These are phyloP conservation scores for Sorex araneus DNA, from an alignment of 2,113 vertebrate genomes.

Conservation along the genomic window DNA sequence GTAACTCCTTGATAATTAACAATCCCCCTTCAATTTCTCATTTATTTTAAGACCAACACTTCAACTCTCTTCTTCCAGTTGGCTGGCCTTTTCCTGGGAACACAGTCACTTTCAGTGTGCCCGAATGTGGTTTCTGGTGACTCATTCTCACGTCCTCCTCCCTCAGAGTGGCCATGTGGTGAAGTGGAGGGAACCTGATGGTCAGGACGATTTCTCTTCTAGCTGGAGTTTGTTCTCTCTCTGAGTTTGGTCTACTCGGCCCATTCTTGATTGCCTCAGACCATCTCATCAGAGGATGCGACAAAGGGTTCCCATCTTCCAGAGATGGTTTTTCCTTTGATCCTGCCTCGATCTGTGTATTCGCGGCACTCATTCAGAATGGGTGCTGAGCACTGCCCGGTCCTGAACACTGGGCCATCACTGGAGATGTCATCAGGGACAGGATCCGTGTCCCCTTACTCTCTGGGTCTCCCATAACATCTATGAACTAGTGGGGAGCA, in stretches of 20 bases:
- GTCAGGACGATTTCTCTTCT: background rate
- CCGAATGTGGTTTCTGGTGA: background rate
- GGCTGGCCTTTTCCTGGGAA: background rate
- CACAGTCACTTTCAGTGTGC: background rate
- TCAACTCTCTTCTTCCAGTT: background rate
- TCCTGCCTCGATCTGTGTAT: background rate
- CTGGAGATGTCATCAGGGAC: background rate
- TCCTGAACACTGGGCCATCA: background rate
- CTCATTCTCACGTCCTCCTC: background rate
- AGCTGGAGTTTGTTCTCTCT: background rate
- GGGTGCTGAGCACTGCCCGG: background rate
- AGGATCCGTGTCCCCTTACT: background rate
- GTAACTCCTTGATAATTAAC: background rate
- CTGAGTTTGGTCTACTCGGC: background rate
- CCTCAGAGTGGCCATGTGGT: background rate
- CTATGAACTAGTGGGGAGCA: background rate
- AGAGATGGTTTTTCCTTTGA: background rate
- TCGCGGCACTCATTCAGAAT: background rate
- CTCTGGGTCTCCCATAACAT: background rate
- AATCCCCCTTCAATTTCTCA: background rate
- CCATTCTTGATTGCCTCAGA: background rate
- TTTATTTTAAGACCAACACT: conserved; percentile 46
- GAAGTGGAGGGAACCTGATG: background rate
- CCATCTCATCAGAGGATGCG: background rate
- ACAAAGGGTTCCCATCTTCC: background rate